Percentiles rank a stretch among this genome's conserved stretches.
Conservation (phyloP, 2,888 invertebrate species). For the Prostheceraeus crozeri region DNA sequence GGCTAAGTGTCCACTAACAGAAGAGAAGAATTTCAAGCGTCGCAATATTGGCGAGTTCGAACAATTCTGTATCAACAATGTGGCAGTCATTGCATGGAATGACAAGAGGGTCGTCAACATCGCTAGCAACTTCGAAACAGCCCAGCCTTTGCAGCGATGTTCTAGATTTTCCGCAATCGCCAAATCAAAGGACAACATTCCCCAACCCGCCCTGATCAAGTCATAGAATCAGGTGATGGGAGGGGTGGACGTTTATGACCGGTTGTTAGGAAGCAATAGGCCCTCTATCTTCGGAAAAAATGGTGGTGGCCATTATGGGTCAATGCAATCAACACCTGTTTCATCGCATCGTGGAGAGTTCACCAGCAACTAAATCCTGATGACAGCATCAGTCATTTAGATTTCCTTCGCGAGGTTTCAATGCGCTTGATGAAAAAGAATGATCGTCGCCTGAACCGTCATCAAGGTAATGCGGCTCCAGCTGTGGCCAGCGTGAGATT, state of each 20-base stretch:
- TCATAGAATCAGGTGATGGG: constrained; percentile 1
- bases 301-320: constrained; percentile 20
- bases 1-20: constrained; percentile 12
- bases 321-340: not conserved
- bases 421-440: no score
- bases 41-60: constrained; percentile 27
- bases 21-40: constrained; percentile 12
- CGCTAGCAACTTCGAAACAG: constrained; percentile 23
- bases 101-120: constrained; percentile 21
- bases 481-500: no score
- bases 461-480: no score
- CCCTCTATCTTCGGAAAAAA: constrained; percentile 1
- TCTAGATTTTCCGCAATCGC: not conserved
- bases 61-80: constrained; percentile 8
- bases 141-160: constrained; percentile 1
- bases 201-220: constrained; percentile 7
- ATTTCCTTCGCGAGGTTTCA: constrained; percentile 15
- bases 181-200: constrained; percentile 3
- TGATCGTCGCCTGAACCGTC: no score
- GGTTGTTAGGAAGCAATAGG: not conserved
- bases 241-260: not conserved
- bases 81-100: constrained; percentile 26
- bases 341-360: not conserved
- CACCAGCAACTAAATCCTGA: constrained; percentile 1
- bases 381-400: not conserved